Evolutionary conservation across 1,140 invertebrate species (phyloP).

Genomic region (Pantala flavescens): DNA sequence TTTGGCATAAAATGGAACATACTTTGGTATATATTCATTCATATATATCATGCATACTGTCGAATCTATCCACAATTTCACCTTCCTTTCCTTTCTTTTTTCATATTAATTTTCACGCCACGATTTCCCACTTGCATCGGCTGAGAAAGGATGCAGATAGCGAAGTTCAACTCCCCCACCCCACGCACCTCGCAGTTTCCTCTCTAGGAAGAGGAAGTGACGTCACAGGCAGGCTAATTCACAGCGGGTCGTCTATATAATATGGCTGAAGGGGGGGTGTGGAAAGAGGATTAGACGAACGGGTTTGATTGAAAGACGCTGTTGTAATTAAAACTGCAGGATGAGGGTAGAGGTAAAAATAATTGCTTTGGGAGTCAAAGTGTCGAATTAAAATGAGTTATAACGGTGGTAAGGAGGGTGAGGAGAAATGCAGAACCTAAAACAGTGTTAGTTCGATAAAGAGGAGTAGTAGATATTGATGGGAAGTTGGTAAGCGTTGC

Average conservation of each 20-base stretch:
- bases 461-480: not conserved
- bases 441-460: not conserved
- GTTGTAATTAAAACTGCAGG: not conserved
- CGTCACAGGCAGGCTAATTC: not conserved
- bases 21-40: too few species aligned
- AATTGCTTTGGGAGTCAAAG: not conserved
- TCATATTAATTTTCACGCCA: too few species aligned
- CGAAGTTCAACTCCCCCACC: not conserved
- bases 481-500: too few species aligned
- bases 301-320: not conserved
- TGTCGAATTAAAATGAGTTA: not conserved
- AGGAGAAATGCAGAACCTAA: not conserved
- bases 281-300: not conserved
- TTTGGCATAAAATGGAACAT: too few species aligned
- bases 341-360: not conserved
- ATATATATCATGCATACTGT: too few species aligned
- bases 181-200: not conserved
- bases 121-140: too few species aligned
- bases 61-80: too few species aligned
- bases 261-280: not conserved
- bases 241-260: conserved; percentile 5
- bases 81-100: too few species aligned
- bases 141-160: too few species aligned
- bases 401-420: not conserved
- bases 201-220: conserved; percentile 8